Evolutionary conservation across 1,140 invertebrate species (phyloP), one percentile per base, ranked within the genome.

Genomic region (Capitella teleta): DNA sequence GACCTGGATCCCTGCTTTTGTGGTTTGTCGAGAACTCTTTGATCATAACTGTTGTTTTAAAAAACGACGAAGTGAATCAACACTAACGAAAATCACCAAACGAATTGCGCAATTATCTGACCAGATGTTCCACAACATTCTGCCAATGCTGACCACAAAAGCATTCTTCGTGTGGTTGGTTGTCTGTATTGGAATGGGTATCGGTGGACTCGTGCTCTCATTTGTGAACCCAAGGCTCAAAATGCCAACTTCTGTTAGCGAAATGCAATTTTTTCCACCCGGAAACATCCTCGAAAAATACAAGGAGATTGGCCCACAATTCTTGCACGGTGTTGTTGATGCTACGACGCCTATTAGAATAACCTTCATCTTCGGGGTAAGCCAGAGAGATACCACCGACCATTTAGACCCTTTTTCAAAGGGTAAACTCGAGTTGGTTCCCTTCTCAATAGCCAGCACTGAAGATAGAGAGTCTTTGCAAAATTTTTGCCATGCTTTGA

Each of bases 1-100:
- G 8, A 85, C 84, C 2, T 92, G 87, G 86, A 77, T 93, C 56
- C 91, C 91, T 41, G 86, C 86, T 0, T 79, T 80, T 52, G 78
- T 92, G 21, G 78, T 87, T 5, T 71, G 87, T 66, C 24, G 58
- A 50, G 82, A 82, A 52, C 8, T 10, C 8, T n/a, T 32, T n/a
- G 30, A n/a, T 32, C n/a, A 10, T 32, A 32, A 10, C 8, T 8
- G 30, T 10, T 10, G 30, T 32, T n/a, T 32, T 8, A 32, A n/a
- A n/a, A 10, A 8, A 10, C 8, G 30, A 32, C n/a, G 8, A 10
- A n/a, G 8, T n/a, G n/a, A 32, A 8, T 32, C 30, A 8, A 32
- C n/a, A n/a, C n/a, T 32, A 8, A 8, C 8, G 30, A 32, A 32
- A 32, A 10, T n/a, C 8, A n/a, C n/a, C 30, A 8, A 32, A n/a